These are phyloP conservation scores for Andrena fulva DNA, from an alignment of 2,888 invertebrate genomes.

Conservation along the genomic window DNA sequence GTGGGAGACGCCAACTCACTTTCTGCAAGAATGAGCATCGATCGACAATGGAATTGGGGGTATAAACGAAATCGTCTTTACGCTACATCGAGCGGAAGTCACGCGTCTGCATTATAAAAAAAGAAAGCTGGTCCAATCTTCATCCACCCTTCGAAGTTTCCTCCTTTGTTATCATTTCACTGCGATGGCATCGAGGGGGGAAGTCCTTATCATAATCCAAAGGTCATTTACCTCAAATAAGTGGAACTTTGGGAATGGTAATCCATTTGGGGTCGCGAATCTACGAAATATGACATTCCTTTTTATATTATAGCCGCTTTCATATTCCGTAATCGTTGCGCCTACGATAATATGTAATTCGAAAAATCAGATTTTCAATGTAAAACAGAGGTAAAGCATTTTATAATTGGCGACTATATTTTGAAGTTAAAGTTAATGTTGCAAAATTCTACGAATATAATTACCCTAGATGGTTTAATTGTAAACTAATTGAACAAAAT, in stretches of 20 bases:
- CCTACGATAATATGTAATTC: background rate
- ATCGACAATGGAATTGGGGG: slow-evolving; percentile 47
- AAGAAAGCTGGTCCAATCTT: slow-evolving; percentile 38
- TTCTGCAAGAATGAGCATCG: slow-evolving; percentile 46
- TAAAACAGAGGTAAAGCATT: background rate
- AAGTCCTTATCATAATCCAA: background rate
- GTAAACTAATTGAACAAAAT: too few relatives aligned
- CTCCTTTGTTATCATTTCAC: slow-evolving; percentile 16
- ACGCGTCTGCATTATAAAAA: slow-evolving; percentile 51
- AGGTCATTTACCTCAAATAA: background rate
- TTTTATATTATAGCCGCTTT: background rate
- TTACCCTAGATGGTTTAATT: too few relatives aligned
- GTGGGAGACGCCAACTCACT: slow-evolving; percentile 18
- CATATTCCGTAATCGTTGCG: too few relatives aligned
- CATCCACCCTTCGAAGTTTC: slow-evolving; percentile 10
- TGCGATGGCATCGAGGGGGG: background rate
- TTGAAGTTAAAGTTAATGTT: background rate
- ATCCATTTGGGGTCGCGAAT: background rate
- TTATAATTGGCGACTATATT: background rate
- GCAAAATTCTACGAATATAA: background rate
- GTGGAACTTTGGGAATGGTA: background rate
- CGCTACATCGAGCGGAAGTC: slow-evolving; percentile 74
- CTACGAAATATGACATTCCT: background rate
- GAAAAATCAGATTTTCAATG: background rate
- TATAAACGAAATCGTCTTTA: slow-evolving; percentile 71